Base-by-base conservation (phyloP, 2,888 invertebrate genomes). In the Nymphalis polychloros region DNA sequence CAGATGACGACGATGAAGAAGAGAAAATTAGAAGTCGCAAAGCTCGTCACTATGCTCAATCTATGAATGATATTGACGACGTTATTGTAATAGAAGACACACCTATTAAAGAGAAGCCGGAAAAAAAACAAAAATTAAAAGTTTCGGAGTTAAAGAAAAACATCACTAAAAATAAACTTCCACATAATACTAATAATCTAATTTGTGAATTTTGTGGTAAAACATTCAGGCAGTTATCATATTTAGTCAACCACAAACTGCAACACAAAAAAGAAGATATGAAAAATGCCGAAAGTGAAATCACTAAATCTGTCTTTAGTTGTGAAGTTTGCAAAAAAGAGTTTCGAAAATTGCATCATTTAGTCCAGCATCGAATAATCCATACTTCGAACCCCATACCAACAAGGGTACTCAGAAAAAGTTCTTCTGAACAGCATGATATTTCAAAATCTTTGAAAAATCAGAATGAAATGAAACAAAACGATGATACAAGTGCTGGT, bases 321-420 rank as follows among this genome's bases (percentile, higher is more conserved):
- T 93, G 93, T 73, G 92, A 93, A 76, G 81, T 90, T 49, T 93
- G 93, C 74, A 86, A 89, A 71, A 93, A 93, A 74, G 86, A 89
- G 70, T 93, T 93, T 65, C 84, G 93, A 61, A 92, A 91, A 77
- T 77, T 92, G 50, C 91, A 92, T 75, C 92, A 93, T 79, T 82
- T 93, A 68, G 93, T 91, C 53, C 92, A 92, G 73, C 93, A 93
- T 76, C 84, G 92, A 4, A 79, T 87, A 63, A 91, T 89, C 67
- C 92, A 92, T 69, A 88, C 88, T 72, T 79, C 85, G 35, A 76
- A 73, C 55, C 41, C 75, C 19, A 76, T 76, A 53, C 75, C 84
- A 7, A 75, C 81, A 47, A 84, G 85, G 66, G 67, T 79, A 27
- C 76, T 78, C 1, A 81, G 90, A 66, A 90, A 90, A 68, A 86